Percentiles rank a stretch among this genome's conserved stretches.
Evolutionary conservation across 2,888 invertebrate species (phyloP).

Genomic region (Tetanocera ferruginea): DNA sequence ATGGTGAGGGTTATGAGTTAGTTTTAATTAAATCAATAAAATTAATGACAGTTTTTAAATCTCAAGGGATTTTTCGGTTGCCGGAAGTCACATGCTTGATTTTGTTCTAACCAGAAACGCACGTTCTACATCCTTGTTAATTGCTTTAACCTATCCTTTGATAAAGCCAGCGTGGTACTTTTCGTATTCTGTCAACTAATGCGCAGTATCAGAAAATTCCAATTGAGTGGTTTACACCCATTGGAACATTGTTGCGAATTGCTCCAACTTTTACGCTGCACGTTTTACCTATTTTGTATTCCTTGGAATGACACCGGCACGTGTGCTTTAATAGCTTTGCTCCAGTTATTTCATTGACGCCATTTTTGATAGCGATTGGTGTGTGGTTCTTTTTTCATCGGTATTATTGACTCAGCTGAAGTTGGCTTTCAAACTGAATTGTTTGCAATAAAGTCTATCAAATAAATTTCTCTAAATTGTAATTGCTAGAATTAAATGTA

Average conservation of each 20-base stretch:
- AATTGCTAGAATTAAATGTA: too few species aligned
- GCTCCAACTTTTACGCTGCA: neutral
- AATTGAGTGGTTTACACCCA: neutral
- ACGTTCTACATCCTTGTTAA: slow-evolving; percentile 17
- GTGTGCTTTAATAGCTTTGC: too few species aligned
- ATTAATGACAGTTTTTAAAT: neutral
- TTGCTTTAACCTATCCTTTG: neutral
- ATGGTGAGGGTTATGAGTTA: slow-evolving; percentile 70
- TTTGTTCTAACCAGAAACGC: neutral
- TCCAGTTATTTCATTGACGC: too few species aligned
- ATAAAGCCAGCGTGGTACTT: neutral
- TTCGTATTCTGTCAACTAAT: neutral
- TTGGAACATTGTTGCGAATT: neutral
- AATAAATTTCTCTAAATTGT: too few species aligned
- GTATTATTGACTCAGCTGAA: too few species aligned
- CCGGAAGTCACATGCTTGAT: slow-evolving; percentile 12
- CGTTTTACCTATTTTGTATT: too few species aligned
- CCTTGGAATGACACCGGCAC: too few species aligned
- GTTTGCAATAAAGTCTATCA: too few species aligned
- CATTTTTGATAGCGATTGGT: too few species aligned
- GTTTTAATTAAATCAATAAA: neutral
- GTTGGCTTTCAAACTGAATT: too few species aligned
- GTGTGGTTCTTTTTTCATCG: too few species aligned
- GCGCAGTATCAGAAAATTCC: slow-evolving; percentile 12
- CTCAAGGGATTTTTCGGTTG: neutral